phyloP scores from a whole-genome alignment of 1,140 invertebrate species.

The Lanistes nyassanus region DNA sequence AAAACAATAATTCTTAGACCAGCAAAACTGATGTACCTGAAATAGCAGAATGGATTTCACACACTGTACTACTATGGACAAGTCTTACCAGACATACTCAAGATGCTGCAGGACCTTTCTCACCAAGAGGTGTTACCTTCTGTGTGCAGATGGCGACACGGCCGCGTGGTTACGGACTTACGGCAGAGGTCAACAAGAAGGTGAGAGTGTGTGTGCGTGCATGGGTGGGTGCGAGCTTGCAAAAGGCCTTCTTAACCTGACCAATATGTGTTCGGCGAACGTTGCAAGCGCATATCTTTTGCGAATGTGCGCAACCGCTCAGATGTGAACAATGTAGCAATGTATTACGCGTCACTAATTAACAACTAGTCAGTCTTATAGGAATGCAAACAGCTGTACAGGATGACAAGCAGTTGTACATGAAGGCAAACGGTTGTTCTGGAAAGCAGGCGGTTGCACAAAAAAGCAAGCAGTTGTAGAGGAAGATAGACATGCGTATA shows the following conservation, averaged over 20 bases:
- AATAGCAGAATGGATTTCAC: no score
- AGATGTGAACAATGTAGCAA: background rate
- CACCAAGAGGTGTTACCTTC: background rate
- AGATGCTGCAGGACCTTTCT: background rate
- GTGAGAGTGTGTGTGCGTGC: conserved; percentile 27
- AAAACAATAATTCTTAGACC: no score
- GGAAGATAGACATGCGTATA: no score
- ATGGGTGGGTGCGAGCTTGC: background rate
- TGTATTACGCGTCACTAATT: background rate
- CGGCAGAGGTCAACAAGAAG: conserved; percentile 48
- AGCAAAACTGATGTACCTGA: no score
- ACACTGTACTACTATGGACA: no score
- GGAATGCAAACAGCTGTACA: background rate
- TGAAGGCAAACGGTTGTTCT: no score
- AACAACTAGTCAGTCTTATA: background rate
- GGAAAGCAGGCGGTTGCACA: no score
- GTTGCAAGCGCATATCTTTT: no score
- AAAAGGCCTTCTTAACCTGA: no score
- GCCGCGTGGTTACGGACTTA: conserved; percentile 47
- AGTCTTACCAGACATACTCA: background rate
- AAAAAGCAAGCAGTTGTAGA: no score
- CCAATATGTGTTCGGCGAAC: no score
- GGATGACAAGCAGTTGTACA: background rate
- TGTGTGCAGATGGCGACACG: conserved; percentile 43
- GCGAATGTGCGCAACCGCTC: background rate